Conservation (phyloP, 1,140 invertebrate genomes). For the Drosophila auraria region DNA sequence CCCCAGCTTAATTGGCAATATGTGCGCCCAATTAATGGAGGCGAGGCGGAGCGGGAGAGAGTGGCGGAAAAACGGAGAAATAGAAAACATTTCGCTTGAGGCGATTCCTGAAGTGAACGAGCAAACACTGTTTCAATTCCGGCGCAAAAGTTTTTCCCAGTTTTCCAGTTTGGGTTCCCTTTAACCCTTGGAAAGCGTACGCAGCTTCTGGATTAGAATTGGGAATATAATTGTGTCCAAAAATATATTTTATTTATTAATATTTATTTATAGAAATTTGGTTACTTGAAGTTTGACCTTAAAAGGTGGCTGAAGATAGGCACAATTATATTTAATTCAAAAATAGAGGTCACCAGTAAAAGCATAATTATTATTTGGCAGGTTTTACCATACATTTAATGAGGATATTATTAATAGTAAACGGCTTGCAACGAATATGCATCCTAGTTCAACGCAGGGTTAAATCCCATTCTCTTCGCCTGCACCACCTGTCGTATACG, state of each 20-base stretch:
- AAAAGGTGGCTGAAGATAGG: too few relatives aligned
- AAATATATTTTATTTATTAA: too few relatives aligned
- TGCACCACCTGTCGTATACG: conserved; percentile 66
- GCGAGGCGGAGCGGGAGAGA: conserved; percentile 23
- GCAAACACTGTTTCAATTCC: conserved; percentile 45
- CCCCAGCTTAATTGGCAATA: conserved; percentile 76
- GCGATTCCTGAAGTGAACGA: conserved; percentile 46
- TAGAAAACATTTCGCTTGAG: conserved; percentile 23
- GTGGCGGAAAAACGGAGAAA: conserved; percentile 33
- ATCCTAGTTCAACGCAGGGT: neutral
- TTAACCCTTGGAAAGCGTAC: conserved; percentile 16
- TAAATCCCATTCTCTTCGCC: conserved; percentile 1
- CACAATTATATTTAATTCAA: neutral
- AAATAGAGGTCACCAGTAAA: too few relatives aligned
- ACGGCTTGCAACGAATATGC: neutral
- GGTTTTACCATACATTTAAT: too few relatives aligned
- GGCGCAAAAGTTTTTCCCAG: conserved; percentile 58
- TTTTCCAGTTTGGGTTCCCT: neutral
- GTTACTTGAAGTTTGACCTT: neutral
- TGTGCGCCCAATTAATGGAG: conserved; percentile 74
- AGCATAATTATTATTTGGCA: too few relatives aligned
- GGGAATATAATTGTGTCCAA: neutral
- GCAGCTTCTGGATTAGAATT: neutral
- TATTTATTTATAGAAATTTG: neutral
- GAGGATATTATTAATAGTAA: neutral